A percentile compares a stretch with the other conserved stretches of the same genome.
Evolutionary conservation across 2,888 invertebrate species (phyloP).

Genomic region (Drosophila sordidula): DNA sequence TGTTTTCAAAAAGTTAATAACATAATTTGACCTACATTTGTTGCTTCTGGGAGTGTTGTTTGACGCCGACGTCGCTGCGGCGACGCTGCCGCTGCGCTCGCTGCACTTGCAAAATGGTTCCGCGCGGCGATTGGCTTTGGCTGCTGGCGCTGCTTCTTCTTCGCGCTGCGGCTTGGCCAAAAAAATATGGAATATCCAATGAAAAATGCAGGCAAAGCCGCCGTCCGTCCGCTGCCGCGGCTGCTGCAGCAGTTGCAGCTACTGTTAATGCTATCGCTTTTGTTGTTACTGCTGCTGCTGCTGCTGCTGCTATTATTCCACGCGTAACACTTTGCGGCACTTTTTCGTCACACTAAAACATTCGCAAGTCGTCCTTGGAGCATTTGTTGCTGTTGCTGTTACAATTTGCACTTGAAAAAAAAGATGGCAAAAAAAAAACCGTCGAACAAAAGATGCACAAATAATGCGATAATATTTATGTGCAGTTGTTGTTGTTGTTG

Average conservation of each 20-base stretch:
- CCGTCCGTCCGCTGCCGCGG: not conserved
- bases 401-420: conserved; percentile 53
- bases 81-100: conserved; percentile 35
- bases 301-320: conserved; percentile 21
- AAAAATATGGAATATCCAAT: conserved; percentile 37
- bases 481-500: conserved; percentile 26
- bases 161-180: not conserved
- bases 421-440: conserved; percentile 49
- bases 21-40: conserved; percentile 56
- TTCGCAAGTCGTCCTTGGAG: conserved; percentile 40
- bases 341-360: conserved; percentile 36
- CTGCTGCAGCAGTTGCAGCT: conserved; percentile 8
- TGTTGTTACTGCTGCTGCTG: conserved; percentile 2
- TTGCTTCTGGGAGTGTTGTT: conserved; percentile 20
- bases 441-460: conserved; percentile 26
- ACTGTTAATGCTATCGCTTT: conserved; percentile 18
- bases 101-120: conserved; percentile 45
- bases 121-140: conserved; percentile 8
- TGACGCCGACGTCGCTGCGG: conserved; percentile 21
- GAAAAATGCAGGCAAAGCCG: not conserved
- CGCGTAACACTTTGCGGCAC: conserved; percentile 45
- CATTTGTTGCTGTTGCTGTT: conserved; percentile 29
- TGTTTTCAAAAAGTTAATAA: conserved; percentile 26
- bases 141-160: conserved; percentile 6
- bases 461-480: conserved; percentile 32